phyloP scores from a whole-genome alignment of 1,140 invertebrate genomes.

The Gonatopus flavifemur region DNA sequence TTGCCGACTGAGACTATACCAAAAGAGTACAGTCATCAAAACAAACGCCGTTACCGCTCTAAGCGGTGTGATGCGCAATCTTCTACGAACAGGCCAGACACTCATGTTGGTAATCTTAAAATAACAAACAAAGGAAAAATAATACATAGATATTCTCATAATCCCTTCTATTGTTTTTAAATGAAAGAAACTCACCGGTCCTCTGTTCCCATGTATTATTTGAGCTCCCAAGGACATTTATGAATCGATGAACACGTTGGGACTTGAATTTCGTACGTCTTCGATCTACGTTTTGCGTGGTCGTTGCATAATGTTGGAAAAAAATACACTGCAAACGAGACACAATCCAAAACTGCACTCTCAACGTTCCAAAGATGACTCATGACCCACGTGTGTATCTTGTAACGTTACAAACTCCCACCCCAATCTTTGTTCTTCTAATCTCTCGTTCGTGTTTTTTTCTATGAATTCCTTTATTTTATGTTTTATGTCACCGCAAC shows the following conservation, averaged over 20 bases:
- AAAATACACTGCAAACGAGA: not conserved
- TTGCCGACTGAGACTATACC: conserved; percentile 42
- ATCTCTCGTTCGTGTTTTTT: no score
- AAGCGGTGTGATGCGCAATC: conserved; percentile 43
- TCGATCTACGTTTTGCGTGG: not conserved
- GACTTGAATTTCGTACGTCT: not conserved
- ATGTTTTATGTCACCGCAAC: no score
- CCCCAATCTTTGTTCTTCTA: no score
- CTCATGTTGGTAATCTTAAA: conserved; percentile 40
- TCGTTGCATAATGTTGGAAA: not conserved
- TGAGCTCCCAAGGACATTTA: no score
- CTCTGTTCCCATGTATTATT: no score
- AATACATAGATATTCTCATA: no score
- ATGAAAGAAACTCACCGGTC: no score
- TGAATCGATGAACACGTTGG: not conserved
- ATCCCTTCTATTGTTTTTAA: no score
- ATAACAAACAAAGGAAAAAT: not conserved
- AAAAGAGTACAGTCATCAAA: conserved; percentile 37
- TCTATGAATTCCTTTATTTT: no score
- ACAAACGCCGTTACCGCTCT: conserved; percentile 37
- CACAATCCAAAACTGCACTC: conserved; percentile 5
- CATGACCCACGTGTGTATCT: conserved; percentile 32
- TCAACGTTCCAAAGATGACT: no score
- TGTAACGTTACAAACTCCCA: no score
- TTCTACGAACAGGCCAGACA: conserved; percentile 40